Conservation (phyloP, 2,113 vertebrate species). For the Coptodon rendalli region DNA sequence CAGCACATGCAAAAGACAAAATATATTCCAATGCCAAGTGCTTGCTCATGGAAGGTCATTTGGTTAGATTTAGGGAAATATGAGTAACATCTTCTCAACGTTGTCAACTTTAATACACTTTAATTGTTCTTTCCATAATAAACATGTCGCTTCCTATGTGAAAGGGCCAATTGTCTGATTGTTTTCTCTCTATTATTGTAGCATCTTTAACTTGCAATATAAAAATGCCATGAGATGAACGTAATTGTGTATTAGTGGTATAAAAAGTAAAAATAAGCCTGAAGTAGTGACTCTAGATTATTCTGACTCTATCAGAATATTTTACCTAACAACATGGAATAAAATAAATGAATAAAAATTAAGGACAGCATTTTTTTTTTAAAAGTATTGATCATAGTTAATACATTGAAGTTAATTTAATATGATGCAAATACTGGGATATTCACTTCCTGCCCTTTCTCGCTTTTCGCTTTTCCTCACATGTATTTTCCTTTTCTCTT, state of each 20-base stretch:
- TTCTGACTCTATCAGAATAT: not conserved
- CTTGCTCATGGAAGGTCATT: not conserved
- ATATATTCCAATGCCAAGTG: not conserved
- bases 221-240: not conserved
- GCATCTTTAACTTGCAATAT: not conserved
- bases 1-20: not conserved
- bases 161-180: not conserved
- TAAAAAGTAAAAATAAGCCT: not conserved
- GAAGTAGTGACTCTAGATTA: not conserved
- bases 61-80: not conserved
- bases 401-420: not conserved
- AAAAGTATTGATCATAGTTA: not conserved
- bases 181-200: not conserved
- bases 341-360: not conserved
- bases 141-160: not conserved
- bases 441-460: not conserved
- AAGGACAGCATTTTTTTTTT: not conserved
- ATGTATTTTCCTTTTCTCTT: not conserved
- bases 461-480: not conserved
- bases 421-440: not conserved
- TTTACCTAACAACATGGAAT: not conserved
- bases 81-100: not conserved
- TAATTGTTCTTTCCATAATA: not conserved
- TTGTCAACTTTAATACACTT: not conserved
- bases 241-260: not conserved